Evolutionary conservation across 1,140 invertebrate species (phyloP).

Genomic region (Orius laevigatus): DNA sequence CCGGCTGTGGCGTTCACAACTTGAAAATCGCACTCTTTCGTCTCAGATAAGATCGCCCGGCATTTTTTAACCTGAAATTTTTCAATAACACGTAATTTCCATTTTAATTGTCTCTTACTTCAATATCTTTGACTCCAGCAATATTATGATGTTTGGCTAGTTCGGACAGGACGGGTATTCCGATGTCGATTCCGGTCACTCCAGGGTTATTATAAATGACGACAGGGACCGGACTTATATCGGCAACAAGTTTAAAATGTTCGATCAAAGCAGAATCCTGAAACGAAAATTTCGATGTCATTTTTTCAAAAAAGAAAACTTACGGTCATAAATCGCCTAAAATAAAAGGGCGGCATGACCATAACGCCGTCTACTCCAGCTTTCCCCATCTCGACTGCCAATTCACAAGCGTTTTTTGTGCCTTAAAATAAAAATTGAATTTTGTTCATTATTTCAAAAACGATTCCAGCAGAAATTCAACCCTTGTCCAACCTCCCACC

Average conservation of each 20-base stretch:
- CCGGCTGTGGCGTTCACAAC: slow-evolving; percentile 40
- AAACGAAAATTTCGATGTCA: slow-evolving; percentile 6
- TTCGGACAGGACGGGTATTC: slow-evolving; percentile 28
- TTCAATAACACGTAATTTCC: too few species aligned
- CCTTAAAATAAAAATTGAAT: slow-evolving; percentile 25
- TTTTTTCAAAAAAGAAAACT: too few species aligned
- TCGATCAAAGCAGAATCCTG: slow-evolving; percentile 28
- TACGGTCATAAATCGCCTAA: slow-evolving; percentile 37
- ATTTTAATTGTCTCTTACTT: too few species aligned
- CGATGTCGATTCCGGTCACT: slow-evolving; percentile 36
- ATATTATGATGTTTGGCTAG: slow-evolving; percentile 41
- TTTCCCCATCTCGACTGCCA: slow-evolving; percentile 34
- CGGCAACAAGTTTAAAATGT: slow-evolving; percentile 33
- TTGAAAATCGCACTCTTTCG: slow-evolving; percentile 32
- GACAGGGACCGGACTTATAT: slow-evolving; percentile 35
- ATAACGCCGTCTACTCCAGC: slow-evolving; percentile 39
- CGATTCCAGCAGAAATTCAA: too few species aligned
- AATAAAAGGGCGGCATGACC: slow-evolving; percentile 41
- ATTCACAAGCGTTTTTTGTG: slow-evolving; percentile 32
- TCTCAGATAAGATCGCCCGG: slow-evolving; percentile 30
- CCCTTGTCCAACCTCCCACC: too few species aligned
- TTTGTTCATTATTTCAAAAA: too few species aligned
- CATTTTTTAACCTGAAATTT: slow-evolving; percentile 35
- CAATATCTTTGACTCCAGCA: slow-evolving; percentile 43
- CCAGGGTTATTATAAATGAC: slow-evolving; percentile 41